Evolutionary conservation across 2,797 vertebrate species (phyloP).

Genomic region (Petrocephalus sullivani): DNA sequence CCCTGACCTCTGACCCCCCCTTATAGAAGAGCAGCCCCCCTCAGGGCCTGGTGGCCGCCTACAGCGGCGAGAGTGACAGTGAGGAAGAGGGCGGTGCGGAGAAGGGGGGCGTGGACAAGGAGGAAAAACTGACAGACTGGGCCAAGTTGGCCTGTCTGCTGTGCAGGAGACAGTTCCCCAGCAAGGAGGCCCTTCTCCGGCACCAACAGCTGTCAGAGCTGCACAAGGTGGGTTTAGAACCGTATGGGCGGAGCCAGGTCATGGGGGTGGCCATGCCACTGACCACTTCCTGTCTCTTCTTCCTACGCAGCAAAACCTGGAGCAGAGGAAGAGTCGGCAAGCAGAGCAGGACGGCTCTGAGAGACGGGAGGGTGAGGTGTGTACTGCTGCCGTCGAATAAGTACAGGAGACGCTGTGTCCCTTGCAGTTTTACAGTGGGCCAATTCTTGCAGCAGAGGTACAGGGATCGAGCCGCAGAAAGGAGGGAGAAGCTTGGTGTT

Average conservation of each 20-base stretch:
- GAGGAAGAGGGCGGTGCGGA: slow-evolving; percentile 73
- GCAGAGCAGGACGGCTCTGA: slow-evolving; percentile 62
- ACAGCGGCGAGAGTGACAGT: slow-evolving; percentile 80
- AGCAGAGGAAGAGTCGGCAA: slow-evolving; percentile 67
- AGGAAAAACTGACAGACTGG: slow-evolving; percentile 82
- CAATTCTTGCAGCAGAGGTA: slow-evolving; percentile 53
- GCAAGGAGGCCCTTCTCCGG: slow-evolving; percentile 81
- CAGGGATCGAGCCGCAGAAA: slow-evolving; percentile 62
- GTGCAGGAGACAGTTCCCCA: slow-evolving; percentile 84
- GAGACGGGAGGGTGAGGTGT: slow-evolving; percentile 68
- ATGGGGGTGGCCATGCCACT: background rate
- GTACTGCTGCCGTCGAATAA: slow-evolving; percentile 23
- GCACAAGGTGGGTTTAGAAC: slow-evolving; percentile 53
- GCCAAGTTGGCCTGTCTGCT: slow-evolving; percentile 82
- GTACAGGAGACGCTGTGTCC: background rate
- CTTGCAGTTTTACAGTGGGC: background rate
- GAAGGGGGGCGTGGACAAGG: slow-evolving; percentile 65
- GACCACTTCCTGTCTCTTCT: background rate
- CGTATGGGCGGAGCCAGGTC: background rate
- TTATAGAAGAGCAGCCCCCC: slow-evolving; percentile 48
- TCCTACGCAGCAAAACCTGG: slow-evolving; percentile 78
- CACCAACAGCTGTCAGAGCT: slow-evolving; percentile 90
- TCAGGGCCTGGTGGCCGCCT: slow-evolving; percentile 72
- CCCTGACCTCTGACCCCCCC: background rate
- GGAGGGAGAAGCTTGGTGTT: slow-evolving; percentile 56